Conservation (phyloP, 1,140 invertebrate genomes). For the Centruroides sculpturatus region DNA sequence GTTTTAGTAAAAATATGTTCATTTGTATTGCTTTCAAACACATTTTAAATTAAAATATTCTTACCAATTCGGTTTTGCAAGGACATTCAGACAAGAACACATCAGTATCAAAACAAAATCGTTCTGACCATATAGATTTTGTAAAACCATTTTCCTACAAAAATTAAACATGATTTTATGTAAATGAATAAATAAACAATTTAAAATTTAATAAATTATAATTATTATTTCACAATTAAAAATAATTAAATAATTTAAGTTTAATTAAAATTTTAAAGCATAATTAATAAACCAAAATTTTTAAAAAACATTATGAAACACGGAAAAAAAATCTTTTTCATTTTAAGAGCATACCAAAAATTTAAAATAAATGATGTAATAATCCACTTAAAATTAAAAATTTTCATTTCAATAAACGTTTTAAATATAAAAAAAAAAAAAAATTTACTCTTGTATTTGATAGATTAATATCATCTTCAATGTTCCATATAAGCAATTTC, state of each 20-base stretch:
- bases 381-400: background rate
- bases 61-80: background rate
- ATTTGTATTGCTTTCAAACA: background rate
- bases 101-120: slow-evolving; percentile 11
- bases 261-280: too few species aligned
- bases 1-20: background rate
- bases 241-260: background rate
- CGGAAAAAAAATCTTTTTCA: background rate
- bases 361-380: background rate
- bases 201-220: background rate
- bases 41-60: background rate
- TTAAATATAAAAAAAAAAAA: too few species aligned
- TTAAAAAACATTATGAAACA: too few species aligned
- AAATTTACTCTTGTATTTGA: too few species aligned
- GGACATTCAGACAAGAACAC: slow-evolving; percentile 5
- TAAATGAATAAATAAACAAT: background rate
- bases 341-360: background rate
- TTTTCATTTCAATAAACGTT: background rate
- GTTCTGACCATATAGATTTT: slow-evolving; percentile 2
- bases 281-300: too few species aligned
- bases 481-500: slow-evolving; percentile 3
- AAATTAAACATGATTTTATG: background rate
- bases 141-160: background rate
- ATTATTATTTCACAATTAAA: background rate
- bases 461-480: background rate